Evolutionary conservation across 1,140 invertebrate species (phyloP).

Genomic region (Helicoverpa armigera): DNA sequence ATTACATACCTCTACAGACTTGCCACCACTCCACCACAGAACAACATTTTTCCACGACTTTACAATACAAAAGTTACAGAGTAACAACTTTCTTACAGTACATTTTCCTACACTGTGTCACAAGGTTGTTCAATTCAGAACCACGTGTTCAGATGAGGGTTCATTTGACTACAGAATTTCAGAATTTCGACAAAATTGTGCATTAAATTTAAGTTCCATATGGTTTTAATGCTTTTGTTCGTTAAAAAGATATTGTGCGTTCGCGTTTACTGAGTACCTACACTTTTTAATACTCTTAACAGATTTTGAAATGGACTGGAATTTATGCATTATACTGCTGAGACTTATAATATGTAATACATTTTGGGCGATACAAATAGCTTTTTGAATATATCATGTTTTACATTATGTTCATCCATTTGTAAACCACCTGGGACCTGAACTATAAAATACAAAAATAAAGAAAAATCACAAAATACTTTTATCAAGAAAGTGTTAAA

Average conservation of each 20-base stretch:
- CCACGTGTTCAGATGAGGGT: slow-evolving; percentile 27
- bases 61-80: neutral
- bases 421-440: neutral
- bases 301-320: neutral
- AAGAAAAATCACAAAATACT: neutral
- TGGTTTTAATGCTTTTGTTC: slow-evolving; percentile 54
- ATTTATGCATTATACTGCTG: neutral
- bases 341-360: neutral
- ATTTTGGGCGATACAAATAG: neutral
- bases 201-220: slow-evolving; percentile 54
- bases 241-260: slow-evolving; percentile 47
- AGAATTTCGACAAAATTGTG: slow-evolving; percentile 53
- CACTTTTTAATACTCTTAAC: neutral
- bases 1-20: slow-evolving; percentile 57
- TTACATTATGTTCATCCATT: neutral
- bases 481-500: neutral
- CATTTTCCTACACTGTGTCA: slow-evolving; percentile 23
- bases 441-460: neutral
- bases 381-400: neutral
- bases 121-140: slow-evolving; percentile 18
- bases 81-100: neutral
- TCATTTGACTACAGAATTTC: slow-evolving; percentile 55
- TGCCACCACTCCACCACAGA: slow-evolving; percentile 49
- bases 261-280: slow-evolving; percentile 1
- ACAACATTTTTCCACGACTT: neutral